A percentile compares a stretch with the other conserved stretches of the same genome.
Conservation (phyloP, 2,888 invertebrate species). For the Cylloceria caligata region DNA sequence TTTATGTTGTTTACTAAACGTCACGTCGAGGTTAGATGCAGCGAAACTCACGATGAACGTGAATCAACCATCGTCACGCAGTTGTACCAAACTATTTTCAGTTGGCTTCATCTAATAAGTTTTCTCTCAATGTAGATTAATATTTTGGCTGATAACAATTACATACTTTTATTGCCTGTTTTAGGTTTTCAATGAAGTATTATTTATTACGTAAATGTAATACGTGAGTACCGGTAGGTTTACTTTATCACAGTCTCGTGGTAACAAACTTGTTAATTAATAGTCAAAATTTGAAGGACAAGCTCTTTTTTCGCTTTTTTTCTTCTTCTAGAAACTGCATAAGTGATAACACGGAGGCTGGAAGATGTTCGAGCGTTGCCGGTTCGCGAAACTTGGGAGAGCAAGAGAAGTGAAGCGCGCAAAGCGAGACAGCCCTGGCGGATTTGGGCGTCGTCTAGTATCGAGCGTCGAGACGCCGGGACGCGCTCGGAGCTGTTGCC, state of each 20-base stretch:
- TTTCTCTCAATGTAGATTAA: no score
- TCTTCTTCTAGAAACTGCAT: background rate
- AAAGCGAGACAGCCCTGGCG: constrained; percentile 70
- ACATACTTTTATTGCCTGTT: no score
- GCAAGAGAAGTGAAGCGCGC: constrained; percentile 45
- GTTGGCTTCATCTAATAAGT: no score
- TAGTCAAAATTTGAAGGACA: background rate
- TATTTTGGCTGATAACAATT: no score
- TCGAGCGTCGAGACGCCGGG: constrained; percentile 84
- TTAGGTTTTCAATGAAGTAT: no score
- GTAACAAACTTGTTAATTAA: background rate
- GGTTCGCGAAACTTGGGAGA: constrained; percentile 55
- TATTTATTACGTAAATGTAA: no score
- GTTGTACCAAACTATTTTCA: no score
- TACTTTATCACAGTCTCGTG: background rate
- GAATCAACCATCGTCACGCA: no score
- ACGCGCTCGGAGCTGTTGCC: constrained; percentile 83
- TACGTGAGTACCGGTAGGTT: background rate
- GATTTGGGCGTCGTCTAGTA: constrained; percentile 84
- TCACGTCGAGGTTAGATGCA: no score
- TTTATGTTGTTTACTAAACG: no score
- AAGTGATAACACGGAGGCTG: background rate
- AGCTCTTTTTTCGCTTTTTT: background rate
- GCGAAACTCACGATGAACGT: no score
- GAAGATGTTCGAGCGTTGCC: constrained; percentile 13